A percentile compares a stretch with the other conserved stretches of the same genome.
These are phyloP conservation scores for Colletes collaris DNA, from an alignment of 2,888 invertebrate genomes.

Conservation along the genomic window DNA sequence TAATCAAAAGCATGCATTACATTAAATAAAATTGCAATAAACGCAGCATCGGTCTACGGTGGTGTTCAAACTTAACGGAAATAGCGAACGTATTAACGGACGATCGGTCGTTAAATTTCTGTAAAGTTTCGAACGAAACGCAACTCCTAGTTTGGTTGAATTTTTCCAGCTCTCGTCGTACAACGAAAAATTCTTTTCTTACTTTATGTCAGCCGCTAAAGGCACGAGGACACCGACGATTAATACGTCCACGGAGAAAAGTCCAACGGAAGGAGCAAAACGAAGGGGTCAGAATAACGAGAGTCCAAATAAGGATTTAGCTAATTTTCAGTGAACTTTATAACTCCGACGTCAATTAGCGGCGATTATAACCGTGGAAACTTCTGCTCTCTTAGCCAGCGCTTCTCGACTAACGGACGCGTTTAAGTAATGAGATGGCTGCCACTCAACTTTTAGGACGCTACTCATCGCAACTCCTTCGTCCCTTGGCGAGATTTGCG, in stretches of 20 bases:
- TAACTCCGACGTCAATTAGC: slow-evolving; percentile 79
- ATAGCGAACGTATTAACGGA: background rate
- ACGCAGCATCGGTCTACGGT: too few relatives aligned
- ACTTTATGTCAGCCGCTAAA: slow-evolving; percentile 35
- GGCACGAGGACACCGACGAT: slow-evolving; percentile 57
- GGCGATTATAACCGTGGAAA: slow-evolving; percentile 80
- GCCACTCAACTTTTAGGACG: slow-evolving; percentile 75
- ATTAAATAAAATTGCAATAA: too few relatives aligned
- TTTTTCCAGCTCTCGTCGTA: slow-evolving; percentile 1
- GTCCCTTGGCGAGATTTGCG: slow-evolving; percentile 39
- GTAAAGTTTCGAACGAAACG: slow-evolving; percentile 1
- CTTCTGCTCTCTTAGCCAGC: slow-evolving; percentile 74
- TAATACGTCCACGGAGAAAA: slow-evolving; percentile 58
- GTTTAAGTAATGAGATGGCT: slow-evolving; percentile 79
- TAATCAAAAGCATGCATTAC: too few relatives aligned
- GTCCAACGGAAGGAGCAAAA: slow-evolving; percentile 42
- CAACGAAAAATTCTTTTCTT: slow-evolving; percentile 33
- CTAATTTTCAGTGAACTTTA: slow-evolving; percentile 79
- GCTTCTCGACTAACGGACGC: slow-evolving; percentile 74
- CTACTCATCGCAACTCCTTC: slow-evolving; percentile 72
- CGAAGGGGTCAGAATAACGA: slow-evolving; percentile 67
- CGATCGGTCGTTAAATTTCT: slow-evolving; percentile 17
- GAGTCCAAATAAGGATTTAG: slow-evolving; percentile 76
- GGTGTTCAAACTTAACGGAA: too few relatives aligned
- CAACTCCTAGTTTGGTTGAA: slow-evolving; percentile 34